Evolutionary conservation across 2,113 vertebrate genomes (phyloP).

Genomic region (Ictidomys tridecemlineatus): DNA sequence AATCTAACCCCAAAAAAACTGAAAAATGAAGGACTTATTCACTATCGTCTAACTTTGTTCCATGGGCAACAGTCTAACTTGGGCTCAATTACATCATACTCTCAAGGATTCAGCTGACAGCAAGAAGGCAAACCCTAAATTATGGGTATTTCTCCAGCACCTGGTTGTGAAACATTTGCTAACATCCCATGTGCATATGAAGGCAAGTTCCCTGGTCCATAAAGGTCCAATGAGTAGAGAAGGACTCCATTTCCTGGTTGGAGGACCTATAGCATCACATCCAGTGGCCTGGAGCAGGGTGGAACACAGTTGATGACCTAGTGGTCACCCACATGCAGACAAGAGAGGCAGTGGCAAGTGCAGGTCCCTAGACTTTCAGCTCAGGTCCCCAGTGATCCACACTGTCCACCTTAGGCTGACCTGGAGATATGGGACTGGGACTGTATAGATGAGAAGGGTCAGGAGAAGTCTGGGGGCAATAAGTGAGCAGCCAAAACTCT

Average conservation of each 20-base stretch:
- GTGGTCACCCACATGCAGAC: fast-evolving
- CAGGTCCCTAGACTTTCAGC: background rate
- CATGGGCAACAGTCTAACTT: background rate
- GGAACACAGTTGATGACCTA: background rate
- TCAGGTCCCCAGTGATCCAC: background rate
- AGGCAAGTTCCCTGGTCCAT: background rate
- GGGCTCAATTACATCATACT: background rate
- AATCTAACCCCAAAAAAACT: background rate
- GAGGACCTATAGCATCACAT: background rate
- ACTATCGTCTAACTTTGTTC: background rate
- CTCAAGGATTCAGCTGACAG: background rate
- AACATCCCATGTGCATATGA: background rate
- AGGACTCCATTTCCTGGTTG: background rate
- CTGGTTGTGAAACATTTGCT: background rate
- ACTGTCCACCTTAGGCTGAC: background rate
- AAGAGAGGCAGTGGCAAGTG: background rate
- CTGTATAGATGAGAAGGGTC: background rate
- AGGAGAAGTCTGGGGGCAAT: background rate
- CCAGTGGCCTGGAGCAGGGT: background rate
- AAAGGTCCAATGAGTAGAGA: background rate
- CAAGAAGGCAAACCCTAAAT: background rate
- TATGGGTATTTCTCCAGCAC: background rate
- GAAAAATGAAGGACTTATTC: background rate
- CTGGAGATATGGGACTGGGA: background rate
- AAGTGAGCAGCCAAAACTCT: background rate